These are phyloP conservation scores for Calypte anna DNA, from an alignment of 2,113 vertebrate genomes.

Conservation along the genomic window DNA sequence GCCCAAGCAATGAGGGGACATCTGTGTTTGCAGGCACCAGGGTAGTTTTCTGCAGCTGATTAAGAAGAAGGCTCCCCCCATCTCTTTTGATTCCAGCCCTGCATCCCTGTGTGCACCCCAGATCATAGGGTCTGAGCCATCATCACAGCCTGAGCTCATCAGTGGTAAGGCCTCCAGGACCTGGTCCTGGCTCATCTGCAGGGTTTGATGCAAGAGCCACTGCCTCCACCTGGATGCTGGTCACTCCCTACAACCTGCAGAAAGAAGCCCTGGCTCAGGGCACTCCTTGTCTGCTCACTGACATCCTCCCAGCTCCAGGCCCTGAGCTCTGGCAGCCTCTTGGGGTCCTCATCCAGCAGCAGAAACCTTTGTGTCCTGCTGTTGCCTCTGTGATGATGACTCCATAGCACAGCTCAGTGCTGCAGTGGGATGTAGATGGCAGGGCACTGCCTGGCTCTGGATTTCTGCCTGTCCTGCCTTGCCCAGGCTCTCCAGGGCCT, in stretches of 20 bases:
- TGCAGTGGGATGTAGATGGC: background rate
- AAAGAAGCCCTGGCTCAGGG: background rate
- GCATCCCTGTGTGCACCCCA: background rate
- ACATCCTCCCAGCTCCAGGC: background rate
- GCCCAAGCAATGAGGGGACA: background rate
- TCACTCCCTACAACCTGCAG: background rate
- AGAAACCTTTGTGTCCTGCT: rapidly evolving
- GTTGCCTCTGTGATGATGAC: background rate
- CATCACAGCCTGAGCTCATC: background rate
- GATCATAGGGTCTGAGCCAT: background rate
- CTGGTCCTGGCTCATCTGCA: background rate
- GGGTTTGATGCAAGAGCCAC: background rate
- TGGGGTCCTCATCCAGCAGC: background rate
- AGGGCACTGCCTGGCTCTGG: background rate
- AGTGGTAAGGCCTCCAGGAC: background rate
- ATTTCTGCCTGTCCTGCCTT: background rate
- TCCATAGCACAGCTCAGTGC: background rate
- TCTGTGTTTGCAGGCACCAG: background rate
- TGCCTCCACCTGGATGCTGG: background rate
- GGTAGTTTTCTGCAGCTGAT: background rate
- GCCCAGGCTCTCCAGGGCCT: background rate
- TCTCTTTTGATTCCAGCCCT: background rate
- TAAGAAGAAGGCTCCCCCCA: background rate
- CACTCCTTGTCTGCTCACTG: background rate
- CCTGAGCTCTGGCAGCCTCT: rapidly evolving